Conservation (phyloP, 30 jellyfish, hydroid and myxozoan species). For the Haliclystus octoradiatus region DNA sequence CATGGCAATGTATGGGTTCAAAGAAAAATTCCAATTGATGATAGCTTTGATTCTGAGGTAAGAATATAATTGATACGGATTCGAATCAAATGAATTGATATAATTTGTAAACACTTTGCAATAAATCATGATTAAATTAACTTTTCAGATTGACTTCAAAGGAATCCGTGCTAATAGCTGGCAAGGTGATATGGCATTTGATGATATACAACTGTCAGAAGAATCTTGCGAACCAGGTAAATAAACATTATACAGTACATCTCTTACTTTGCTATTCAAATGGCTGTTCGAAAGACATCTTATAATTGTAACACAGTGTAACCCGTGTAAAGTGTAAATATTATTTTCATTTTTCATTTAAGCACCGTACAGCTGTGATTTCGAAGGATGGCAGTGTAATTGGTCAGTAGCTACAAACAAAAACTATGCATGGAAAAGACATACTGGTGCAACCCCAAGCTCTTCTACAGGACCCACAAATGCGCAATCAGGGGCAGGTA, state of each 20-base stretch:
- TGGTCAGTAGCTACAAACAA: background rate
- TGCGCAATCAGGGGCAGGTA: background rate
- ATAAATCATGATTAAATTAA: background rate
- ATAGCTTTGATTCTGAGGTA: background rate
- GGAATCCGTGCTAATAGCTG: conserved; percentile 2
- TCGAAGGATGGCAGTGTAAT: background rate
- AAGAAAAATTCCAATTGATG: background rate
- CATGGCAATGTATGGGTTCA: background rate
- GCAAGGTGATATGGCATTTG: background rate
- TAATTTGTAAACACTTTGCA: background rate
- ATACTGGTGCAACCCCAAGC: background rate
- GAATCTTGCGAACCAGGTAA: background rate
- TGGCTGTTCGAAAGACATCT: too few relatives aligned
- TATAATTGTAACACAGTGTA: too few relatives aligned
- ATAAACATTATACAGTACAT: too few relatives aligned
- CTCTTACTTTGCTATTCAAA: too few relatives aligned
- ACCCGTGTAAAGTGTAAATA: too few relatives aligned
- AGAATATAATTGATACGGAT: too few relatives aligned
- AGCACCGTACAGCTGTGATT: background rate
- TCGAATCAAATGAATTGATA: background rate
- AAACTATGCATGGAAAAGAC: background rate
- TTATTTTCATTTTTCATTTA: too few relatives aligned
- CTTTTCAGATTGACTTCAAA: background rate
- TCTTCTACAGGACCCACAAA: background rate
- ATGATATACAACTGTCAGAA: background rate